Base-by-base conservation (phyloP, 2,888 invertebrate species). In the Penaeus monodon region DNA sequence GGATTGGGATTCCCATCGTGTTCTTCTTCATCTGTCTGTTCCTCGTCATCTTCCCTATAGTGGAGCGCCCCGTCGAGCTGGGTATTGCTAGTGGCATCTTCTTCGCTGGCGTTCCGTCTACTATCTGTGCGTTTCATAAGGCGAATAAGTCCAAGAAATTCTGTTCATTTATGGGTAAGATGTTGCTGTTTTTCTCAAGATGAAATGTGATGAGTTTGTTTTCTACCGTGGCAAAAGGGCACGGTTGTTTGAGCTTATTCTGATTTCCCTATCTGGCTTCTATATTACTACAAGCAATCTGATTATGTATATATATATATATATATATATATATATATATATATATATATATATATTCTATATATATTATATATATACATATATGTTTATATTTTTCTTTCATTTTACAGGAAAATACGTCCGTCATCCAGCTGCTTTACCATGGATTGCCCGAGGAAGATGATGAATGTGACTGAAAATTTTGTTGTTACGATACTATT, bases 1-100 rank as follows among this genome's bases (percentile, higher is more conserved):
- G 94, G 92, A 93, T 98, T 22, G 90, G 94, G 20, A 93, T 98
- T 83, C 99, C 99, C 0, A 94, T 97, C 76, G 93, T 96, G 88
- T 99, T 97, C 93, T 95, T 98, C 90, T 92, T 96, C 64, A 96
- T 96, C 87, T 97, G 97, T 92, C 93, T 96, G 38, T 97, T 98
- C 92, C 94, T 99, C 84, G 96, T 98, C 33, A 94, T 96, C 85
- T 94, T 96, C 86, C 98, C 99, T 0, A 96, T 96, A 92, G 95
- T 95, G 91, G 95, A 95, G 24, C 95, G 95, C 84, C 97, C 98
- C 0, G 93, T 92, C 33, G 97, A 97, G 93, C 96, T 97, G 17
- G 96, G 96, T 65, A 93, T 96, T 57, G 98, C 97, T 22, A 91
- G 92, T 83, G 90, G 91, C 24, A 93, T 94, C 86, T 93, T 93